Conservation (phyloP, 2,888 invertebrate genomes). For the Metellina segmentata region DNA sequence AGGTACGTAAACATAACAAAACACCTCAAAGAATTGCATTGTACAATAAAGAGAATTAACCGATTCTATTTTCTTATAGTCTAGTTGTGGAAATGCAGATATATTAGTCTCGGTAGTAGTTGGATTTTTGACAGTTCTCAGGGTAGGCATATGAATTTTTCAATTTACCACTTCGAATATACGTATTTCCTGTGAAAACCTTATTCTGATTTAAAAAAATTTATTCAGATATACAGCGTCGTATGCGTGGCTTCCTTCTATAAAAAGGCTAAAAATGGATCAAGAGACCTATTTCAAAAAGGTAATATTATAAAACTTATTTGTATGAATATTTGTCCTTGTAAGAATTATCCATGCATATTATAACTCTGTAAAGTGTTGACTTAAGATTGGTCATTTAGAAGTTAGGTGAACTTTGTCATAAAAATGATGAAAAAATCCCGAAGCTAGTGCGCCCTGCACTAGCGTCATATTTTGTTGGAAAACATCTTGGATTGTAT, state of each 20-base stretch:
- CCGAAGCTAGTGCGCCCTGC: too few relatives aligned
- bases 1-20: slow-evolving; percentile 69
- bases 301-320: slow-evolving; percentile 32
- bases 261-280: slow-evolving; percentile 76
- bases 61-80: slow-evolving; percentile 63
- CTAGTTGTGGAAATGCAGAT: slow-evolving; percentile 78
- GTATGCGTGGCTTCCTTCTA: slow-evolving; percentile 78
- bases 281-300: slow-evolving; percentile 74
- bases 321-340: background rate
- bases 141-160: slow-evolving; percentile 61
- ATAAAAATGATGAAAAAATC: too few relatives aligned
- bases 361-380: background rate
- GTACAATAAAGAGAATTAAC: background rate
- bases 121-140: slow-evolving; percentile 78
- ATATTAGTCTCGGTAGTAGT: slow-evolving; percentile 78
- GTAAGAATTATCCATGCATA: background rate
- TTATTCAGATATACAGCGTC: slow-evolving; percentile 77
- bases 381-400: too few relatives aligned
- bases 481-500: too few relatives aligned
- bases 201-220: background rate
- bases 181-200: background rate
- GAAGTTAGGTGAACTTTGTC: too few relatives aligned
- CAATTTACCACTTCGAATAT: background rate
- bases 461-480: too few relatives aligned
- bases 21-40: background rate